Evolutionary conservation across 1,140 invertebrate genomes (phyloP).

Genomic region (Colletes latitarsis): DNA sequence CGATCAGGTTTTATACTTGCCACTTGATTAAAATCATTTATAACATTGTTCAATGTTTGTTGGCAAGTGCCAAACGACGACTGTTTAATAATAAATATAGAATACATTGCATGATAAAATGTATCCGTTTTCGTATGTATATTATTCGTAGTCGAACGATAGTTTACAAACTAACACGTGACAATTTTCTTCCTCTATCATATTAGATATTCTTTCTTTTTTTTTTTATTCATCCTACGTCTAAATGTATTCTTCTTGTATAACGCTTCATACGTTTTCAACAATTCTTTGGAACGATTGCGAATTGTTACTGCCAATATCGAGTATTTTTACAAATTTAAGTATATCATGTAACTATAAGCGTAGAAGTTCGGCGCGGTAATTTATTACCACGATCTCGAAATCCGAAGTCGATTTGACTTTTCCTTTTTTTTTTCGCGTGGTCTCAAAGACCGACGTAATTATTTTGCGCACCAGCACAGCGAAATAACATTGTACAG

Average conservation of each 20-base stretch:
- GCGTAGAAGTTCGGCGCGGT: conserved; percentile 1
- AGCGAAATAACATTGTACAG: conserved; percentile 36
- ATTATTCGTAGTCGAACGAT: not conserved
- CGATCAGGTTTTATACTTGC: not conserved
- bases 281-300: conserved; percentile 9
- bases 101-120: conserved; percentile 2
- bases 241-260: not conserved
- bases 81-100: not conserved
- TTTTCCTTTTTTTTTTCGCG: not conserved
- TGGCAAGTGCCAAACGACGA: not conserved
- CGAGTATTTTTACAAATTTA: conserved; percentile 41
- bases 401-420: conserved; percentile 6
- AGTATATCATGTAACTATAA: conserved; percentile 13
- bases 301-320: conserved; percentile 32
- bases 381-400: conserved; percentile 13
- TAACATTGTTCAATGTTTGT: conserved; percentile 29
- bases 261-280: conserved; percentile 8
- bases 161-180: conserved; percentile 12
- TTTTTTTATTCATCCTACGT: not conserved
- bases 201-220: not conserved
- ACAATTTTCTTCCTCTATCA: conserved; percentile 24
- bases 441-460: not conserved
- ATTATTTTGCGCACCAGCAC: not conserved
- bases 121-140: conserved; percentile 22
- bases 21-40: not conserved